Percentiles rank a stretch among this genome's conserved stretches.
phyloP scores from a whole-genome alignment of 2,888 invertebrate genomes.

The Amiota mariae region DNA sequence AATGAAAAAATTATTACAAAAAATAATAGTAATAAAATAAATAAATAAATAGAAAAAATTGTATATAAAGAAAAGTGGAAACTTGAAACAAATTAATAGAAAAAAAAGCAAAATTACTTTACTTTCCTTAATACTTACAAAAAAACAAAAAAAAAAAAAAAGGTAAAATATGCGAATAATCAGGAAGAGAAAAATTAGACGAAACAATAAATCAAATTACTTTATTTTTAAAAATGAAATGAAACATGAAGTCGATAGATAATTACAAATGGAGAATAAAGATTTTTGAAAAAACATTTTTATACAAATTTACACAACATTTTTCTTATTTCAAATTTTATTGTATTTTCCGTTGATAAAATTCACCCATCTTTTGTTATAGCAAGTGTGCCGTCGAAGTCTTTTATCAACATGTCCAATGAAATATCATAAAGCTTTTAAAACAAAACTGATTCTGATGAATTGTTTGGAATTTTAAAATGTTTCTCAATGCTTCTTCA shows the following conservation, averaged over 20 bases:
- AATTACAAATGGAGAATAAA: conserved; percentile 21
- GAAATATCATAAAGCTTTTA: too few species aligned
- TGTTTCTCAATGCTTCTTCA: too few species aligned
- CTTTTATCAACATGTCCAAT: too few species aligned
- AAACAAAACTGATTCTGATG: too few species aligned
- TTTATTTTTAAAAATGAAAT: conserved; percentile 55
- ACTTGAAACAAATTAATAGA: not conserved
- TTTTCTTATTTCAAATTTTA: conserved; percentile 40
- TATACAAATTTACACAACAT: conserved; percentile 61
- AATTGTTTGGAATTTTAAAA: too few species aligned
- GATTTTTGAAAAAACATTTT: conserved; percentile 59
- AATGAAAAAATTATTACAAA: conserved; percentile 18
- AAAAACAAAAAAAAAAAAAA: conserved; percentile 54
- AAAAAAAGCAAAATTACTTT: conserved; percentile 19
- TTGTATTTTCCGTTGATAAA: conserved; percentile 43
- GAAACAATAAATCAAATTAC: conserved; percentile 62
- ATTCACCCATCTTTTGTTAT: not conserved
- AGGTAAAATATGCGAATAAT: conserved; percentile 46
- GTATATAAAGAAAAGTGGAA: conserved; percentile 30
- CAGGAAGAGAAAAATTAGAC: conserved; percentile 39
- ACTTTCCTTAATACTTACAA: conserved; percentile 38
- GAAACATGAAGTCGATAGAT: conserved; percentile 25
- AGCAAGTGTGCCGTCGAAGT: too few species aligned
- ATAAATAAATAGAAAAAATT: conserved; percentile 20
- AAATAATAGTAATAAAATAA: conserved; percentile 31